Percentiles rank a stretch among this genome's conserved stretches.
These are phyloP conservation scores for Drosophila ustulata DNA, from an alignment of 2,888 invertebrate genomes.

Conservation along the genomic window DNA sequence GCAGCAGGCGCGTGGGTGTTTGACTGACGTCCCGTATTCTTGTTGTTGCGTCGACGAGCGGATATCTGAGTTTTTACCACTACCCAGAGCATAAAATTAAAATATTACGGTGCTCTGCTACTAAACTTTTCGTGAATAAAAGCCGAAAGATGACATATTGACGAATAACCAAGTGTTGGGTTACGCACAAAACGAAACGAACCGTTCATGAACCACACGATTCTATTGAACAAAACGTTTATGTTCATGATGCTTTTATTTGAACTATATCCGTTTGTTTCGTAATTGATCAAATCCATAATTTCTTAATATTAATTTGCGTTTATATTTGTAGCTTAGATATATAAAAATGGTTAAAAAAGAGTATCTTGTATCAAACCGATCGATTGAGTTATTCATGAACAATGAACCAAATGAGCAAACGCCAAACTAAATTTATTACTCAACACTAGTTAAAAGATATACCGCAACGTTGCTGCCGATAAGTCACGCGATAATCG, in stretches of 20 bases:
- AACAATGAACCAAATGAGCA: background rate
- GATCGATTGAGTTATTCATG: conserved; percentile 2
- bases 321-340: background rate
- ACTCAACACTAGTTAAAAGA: conserved; percentile 21
- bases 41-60: conserved; percentile 23
- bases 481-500: conserved; percentile 7
- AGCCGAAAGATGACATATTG: conserved; percentile 78
- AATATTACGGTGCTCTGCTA: conserved; percentile 51
- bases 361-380: background rate
- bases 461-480: conserved; percentile 5
- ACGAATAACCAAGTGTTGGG: conserved; percentile 63
- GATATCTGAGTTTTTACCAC: conserved; percentile 38
- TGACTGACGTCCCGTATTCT: conserved; percentile 21
- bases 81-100: conserved; percentile 46
- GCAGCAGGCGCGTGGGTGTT: conserved; percentile 18
- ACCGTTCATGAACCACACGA: conserved; percentile 17
- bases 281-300: background rate
- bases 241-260: background rate
- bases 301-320: background rate
- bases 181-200: conserved; percentile 31
- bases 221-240: conserved; percentile 25
- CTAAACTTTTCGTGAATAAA: conserved; percentile 75
- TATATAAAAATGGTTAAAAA: too few relatives aligned
- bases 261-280: background rate
- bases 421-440: background rate